These are phyloP conservation scores for Trachurus trachurus DNA, from an alignment of 2,797 vertebrate genomes.

Conservation along the genomic window DNA sequence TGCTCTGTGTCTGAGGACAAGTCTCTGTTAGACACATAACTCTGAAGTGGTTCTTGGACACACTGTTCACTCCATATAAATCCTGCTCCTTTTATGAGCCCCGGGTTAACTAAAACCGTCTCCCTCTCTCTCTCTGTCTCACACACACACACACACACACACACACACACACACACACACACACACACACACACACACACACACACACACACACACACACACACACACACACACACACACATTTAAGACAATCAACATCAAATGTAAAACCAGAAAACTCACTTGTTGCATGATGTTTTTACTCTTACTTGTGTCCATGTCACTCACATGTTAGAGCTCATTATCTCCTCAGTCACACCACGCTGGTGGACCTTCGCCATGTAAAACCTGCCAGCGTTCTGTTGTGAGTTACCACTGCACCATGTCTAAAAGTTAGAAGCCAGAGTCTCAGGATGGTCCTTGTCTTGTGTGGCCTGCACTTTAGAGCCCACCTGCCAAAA, in stretches of 20 bases:
- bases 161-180: no score
- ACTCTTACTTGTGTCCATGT: neutral
- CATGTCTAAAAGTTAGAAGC: constrained; percentile 43
- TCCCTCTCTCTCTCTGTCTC: constrained; percentile 14
- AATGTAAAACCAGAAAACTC: neutral
- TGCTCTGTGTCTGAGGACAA: constrained; percentile 61
- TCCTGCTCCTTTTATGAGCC: constrained; percentile 73
- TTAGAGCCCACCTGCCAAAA: constrained; percentile 77
- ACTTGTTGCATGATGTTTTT: neutral
- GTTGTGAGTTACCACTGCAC: constrained; percentile 44
- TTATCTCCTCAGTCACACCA: constrained; percentile 2
- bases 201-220: no score
- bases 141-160: no score
- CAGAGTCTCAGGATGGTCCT: constrained; percentile 58
- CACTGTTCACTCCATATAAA: constrained; percentile 75
- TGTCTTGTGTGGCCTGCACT: constrained; percentile 73
- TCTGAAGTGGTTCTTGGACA: constrained; percentile 71
- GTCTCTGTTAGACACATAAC: constrained; percentile 71
- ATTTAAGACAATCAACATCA: neutral
- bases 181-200: no score
- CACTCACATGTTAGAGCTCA: neutral
- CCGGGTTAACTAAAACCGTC: constrained; percentile 57
- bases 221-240: no score
- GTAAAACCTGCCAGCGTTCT: neutral
- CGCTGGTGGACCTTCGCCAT: neutral